Base-by-base conservation (phyloP, 2,113 vertebrate genomes). In the Garra rufa region DNA sequence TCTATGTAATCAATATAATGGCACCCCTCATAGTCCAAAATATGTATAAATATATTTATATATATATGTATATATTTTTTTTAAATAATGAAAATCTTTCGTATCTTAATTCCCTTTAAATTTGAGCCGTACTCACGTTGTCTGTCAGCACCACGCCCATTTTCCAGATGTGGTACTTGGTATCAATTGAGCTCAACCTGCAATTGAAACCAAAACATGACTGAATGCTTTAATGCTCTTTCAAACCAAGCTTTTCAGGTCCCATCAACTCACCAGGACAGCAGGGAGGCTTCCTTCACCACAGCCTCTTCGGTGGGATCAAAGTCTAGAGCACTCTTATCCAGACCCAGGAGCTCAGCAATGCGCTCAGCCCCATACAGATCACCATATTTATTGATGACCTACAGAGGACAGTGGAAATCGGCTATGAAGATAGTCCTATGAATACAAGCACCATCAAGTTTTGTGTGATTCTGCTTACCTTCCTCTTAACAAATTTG, bases 401-500 rank as follows among this genome's bases (percentile, higher is more conserved):
- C 98, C 98, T 99, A 84, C 41, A 87, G 10, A 75, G 30, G 14
- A 41, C 15, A 61, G 28, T 52, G 30, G 34, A 13, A 38, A 57
- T 9, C 19, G 19, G 4, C 13, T 61, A 26, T 44, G 38, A 4
- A 24, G 19, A 44, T 11, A 24, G 4, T 48, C 71, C n/a, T 30
- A 6, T 30, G 30, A 77, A 77, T 15, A 80, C 8, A 63, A 1
- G 34, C n/a, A 44, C n/a, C n/a, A 44, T 78, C 17, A 30, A 30
- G 65, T 57, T 55, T 48, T 43, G 26, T 74, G 34, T 24, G 15
- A 55, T 63, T 79, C 8, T 28, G 46, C 95, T 87, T 93, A 96
- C 98, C 96, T 99, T 99, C 69, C 98, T 96, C 91, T 99, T 99
- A 83, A 99, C 96, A 91, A 99, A 99, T 92, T 99, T 99, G 95